These are phyloP conservation scores for Chaunax sp. DNA, from an alignment of 2,797 vertebrate genomes.

Conservation along the genomic window DNA sequence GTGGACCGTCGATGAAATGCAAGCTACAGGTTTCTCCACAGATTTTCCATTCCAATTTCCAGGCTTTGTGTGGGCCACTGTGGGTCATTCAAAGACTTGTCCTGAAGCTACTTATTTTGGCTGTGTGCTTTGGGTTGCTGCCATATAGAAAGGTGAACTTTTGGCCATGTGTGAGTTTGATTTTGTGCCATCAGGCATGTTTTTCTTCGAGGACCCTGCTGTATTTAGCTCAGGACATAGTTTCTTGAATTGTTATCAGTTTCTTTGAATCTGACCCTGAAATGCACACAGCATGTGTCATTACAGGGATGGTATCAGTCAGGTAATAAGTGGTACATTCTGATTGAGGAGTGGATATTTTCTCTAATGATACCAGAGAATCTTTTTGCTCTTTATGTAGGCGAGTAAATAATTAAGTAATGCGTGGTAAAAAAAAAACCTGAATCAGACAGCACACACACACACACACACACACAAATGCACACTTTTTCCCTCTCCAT, in stretches of 20 bases:
- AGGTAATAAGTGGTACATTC: slow-evolving; percentile 4
- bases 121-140: slow-evolving; percentile 40
- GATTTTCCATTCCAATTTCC: slow-evolving; percentile 46
- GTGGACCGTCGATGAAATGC: slow-evolving; percentile 32
- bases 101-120: slow-evolving; percentile 52
- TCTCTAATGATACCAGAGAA: not conserved
- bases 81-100: slow-evolving; percentile 43
- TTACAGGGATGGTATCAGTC: not conserved
- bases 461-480: not conserved
- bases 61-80: slow-evolving; percentile 40
- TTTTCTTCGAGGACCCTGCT: slow-evolving; percentile 20
- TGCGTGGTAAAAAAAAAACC: too few species aligned
- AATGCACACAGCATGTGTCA: not conserved
- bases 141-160: slow-evolving; percentile 48
- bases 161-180: slow-evolving; percentile 21
- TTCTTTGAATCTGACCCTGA: not conserved
- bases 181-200: slow-evolving; percentile 10
- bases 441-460: not conserved
- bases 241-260: slow-evolving; percentile 22
- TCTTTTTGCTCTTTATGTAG: not conserved
- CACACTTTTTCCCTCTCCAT: not conserved
- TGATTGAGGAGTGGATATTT: not conserved
- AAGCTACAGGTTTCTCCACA: slow-evolving; percentile 36
- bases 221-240: not conserved
- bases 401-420: not conserved